Conservation (phyloP, 35 echinoderm and acorn worm species). For the Apostichopus japonicus region DNA sequence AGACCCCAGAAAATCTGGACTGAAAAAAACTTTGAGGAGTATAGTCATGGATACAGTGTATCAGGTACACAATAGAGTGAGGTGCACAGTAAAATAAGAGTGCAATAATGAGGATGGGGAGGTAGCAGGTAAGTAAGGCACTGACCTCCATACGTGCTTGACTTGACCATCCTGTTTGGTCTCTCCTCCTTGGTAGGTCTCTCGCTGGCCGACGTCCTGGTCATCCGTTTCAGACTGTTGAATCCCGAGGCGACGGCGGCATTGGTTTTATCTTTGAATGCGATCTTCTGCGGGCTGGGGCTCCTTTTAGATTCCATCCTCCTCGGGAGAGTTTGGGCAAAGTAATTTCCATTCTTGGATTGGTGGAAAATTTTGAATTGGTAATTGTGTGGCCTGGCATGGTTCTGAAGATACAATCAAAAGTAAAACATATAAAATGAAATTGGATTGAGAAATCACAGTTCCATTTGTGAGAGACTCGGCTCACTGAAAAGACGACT, state of each 20-base stretch:
- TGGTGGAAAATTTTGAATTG: constrained; percentile 81
- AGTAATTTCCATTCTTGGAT: constrained; percentile 55
- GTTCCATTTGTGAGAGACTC: too few species aligned
- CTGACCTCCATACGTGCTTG: constrained; percentile 67
- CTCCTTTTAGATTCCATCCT: not conserved
- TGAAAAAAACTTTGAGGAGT: too few species aligned
- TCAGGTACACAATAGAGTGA: too few species aligned
- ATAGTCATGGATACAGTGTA: too few species aligned
- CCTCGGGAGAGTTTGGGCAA: constrained; percentile 28
- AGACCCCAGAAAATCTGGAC: too few species aligned
- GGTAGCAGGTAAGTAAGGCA: not conserved
- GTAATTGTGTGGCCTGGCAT: constrained; percentile 79
- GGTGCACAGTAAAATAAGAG: too few species aligned
- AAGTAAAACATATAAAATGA: too few species aligned
- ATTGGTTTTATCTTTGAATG: constrained; percentile 52
- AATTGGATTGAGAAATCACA: too few species aligned
- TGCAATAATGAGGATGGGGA: not conserved
- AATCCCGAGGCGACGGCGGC: constrained; percentile 67
- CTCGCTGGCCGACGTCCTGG: constrained; percentile 5
- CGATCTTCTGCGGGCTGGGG: not conserved
- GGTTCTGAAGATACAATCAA: constrained; percentile 51
- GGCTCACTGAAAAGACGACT: too few species aligned
- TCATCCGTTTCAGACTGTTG: constrained; percentile 77
- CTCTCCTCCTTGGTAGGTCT: constrained; percentile 26
- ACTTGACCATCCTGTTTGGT: constrained; percentile 52